A percentile compares a stretch with the other conserved stretches of the same genome.
Evolutionary conservation across 2,888 invertebrate genomes (phyloP).

Genomic region (Dorcus parallelipipedus): DNA sequence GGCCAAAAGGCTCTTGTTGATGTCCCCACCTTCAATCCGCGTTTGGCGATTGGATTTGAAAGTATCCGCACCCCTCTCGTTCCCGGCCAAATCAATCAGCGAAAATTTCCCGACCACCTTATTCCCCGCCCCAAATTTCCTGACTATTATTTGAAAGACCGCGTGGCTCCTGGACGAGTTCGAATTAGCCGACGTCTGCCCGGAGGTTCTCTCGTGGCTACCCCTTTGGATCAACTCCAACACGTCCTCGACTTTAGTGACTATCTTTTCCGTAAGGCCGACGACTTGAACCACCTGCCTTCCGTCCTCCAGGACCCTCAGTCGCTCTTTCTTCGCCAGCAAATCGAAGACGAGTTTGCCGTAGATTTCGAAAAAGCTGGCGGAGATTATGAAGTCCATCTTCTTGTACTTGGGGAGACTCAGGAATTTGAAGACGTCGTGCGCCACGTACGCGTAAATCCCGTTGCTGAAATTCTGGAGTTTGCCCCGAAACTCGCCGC

Average conservation of each 20-base stretch:
- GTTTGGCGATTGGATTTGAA: slow-evolving; percentile 94
- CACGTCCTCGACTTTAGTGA: slow-evolving; percentile 89
- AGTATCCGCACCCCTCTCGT: slow-evolving; percentile 99
- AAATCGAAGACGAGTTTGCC: slow-evolving; percentile 92
- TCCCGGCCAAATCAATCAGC: slow-evolving; percentile 95
- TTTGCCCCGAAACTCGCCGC: slow-evolving; percentile 90
- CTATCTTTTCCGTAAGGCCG: slow-evolving; percentile 88
- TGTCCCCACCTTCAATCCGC: slow-evolving; percentile 90
- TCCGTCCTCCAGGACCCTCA: slow-evolving; percentile 94
- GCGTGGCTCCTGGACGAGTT: slow-evolving; percentile 99
- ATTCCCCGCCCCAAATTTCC: slow-evolving; percentile 65
- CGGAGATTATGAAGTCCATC: slow-evolving; percentile 82
- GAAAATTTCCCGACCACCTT: slow-evolving; percentile 96
- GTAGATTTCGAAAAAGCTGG: slow-evolving; percentile 99
- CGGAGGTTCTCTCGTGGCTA: slow-evolving; percentile 87
- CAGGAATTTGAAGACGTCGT: slow-evolving; percentile 76
- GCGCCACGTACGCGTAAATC: slow-evolving; percentile 96
- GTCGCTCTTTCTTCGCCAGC: slow-evolving; percentile 85
- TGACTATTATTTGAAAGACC: slow-evolving; percentile 94
- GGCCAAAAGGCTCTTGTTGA: slow-evolving; percentile 92
- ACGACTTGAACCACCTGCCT: slow-evolving; percentile 97
- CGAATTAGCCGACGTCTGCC: slow-evolving; percentile 95
- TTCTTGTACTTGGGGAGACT: slow-evolving; percentile 70
- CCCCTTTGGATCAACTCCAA: slow-evolving; percentile 88
- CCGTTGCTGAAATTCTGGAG: slow-evolving; percentile 97